Evolutionary conservation across 2,113 vertebrate genomes (phyloP).

Genomic region (Uropsilus gracilis): DNA sequence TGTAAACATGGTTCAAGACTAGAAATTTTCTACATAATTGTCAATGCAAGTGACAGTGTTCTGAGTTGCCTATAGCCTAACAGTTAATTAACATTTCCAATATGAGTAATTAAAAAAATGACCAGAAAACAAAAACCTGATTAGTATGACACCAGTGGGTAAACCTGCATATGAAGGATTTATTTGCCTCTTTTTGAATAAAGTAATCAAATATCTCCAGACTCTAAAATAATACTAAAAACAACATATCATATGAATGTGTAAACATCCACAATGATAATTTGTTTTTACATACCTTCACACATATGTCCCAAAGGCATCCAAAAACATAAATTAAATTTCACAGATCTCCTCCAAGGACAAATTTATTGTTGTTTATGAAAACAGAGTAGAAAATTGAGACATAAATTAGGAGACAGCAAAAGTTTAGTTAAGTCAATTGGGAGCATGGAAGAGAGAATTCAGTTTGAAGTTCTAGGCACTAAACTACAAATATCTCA

Average conservation of each 20-base stretch:
- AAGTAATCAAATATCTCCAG: not conserved
- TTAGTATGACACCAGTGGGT: conserved; percentile 23
- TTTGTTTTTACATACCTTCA: conserved; percentile 63
- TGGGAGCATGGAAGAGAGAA: not conserved
- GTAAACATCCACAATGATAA: not conserved
- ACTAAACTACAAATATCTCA: not conserved
- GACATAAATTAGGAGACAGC: conserved; percentile 27
- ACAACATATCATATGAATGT: conserved; percentile 26
- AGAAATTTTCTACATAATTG: not conserved
- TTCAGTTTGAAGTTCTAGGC: not conserved
- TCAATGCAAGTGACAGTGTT: not conserved
- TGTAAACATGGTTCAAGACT: not conserved
- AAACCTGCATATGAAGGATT: not conserved
- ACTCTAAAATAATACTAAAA: not conserved
- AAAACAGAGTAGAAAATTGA: conserved; percentile 48
- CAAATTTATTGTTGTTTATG: conserved; percentile 43
- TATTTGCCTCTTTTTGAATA: not conserved
- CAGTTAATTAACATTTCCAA: conserved; percentile 60
- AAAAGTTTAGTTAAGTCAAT: not conserved
- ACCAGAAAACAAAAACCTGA: conserved; percentile 61
- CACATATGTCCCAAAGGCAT: conserved; percentile 47
- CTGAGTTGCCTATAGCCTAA: not conserved
- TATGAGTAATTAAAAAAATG: conserved; percentile 40
- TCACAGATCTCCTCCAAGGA: conserved; percentile 48
- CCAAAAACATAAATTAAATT: conserved; percentile 68